A percentile compares a stretch with the other conserved stretches of the same genome.
These are phyloP conservation scores for Poecilia latipinna DNA, from an alignment of 2,113 vertebrate species.

Conservation along the genomic window DNA sequence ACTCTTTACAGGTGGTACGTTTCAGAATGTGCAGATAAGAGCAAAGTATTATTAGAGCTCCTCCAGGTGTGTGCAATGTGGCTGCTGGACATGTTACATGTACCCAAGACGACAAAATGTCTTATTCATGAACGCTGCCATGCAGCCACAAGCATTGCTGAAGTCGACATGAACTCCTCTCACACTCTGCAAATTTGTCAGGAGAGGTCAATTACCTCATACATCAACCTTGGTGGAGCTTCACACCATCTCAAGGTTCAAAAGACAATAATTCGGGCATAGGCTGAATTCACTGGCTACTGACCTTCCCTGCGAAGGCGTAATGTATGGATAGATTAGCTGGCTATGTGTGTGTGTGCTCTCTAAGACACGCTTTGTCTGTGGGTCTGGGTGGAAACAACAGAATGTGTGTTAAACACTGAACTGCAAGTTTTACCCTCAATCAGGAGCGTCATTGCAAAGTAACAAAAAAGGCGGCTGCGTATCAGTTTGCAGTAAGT, in stretches of 20 bases:
- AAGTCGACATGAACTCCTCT: constrained; percentile 54
- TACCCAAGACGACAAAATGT: constrained; percentile 49
- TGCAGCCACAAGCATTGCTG: constrained; percentile 52
- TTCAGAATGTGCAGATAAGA: constrained; percentile 9
- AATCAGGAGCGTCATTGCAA: neutral
- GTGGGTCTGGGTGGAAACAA: neutral
- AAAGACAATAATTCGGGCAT: constrained; percentile 66
- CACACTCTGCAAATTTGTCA: constrained; percentile 57
- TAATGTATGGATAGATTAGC: constrained; percentile 49
- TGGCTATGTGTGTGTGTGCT: neutral
- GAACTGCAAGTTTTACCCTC: neutral
- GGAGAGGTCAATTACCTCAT: constrained; percentile 70
- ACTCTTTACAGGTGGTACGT: constrained; percentile 9
- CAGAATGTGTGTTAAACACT: neutral
- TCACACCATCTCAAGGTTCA: constrained; percentile 75
- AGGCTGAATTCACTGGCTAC: constrained; percentile 61
- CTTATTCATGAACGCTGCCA: constrained; percentile 76
- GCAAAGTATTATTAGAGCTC: constrained; percentile 45
- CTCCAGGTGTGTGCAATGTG: constrained; percentile 67
- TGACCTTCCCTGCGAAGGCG: constrained; percentile 64
- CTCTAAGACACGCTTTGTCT: neutral
- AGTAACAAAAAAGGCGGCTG: neutral
- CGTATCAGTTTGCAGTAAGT: neutral
- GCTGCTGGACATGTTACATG: constrained; percentile 68
- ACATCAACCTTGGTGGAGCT: constrained; percentile 75